These are phyloP conservation scores for Spodoptera litura DNA, from an alignment of 1,140 invertebrate genomes.

Conservation along the genomic window DNA sequence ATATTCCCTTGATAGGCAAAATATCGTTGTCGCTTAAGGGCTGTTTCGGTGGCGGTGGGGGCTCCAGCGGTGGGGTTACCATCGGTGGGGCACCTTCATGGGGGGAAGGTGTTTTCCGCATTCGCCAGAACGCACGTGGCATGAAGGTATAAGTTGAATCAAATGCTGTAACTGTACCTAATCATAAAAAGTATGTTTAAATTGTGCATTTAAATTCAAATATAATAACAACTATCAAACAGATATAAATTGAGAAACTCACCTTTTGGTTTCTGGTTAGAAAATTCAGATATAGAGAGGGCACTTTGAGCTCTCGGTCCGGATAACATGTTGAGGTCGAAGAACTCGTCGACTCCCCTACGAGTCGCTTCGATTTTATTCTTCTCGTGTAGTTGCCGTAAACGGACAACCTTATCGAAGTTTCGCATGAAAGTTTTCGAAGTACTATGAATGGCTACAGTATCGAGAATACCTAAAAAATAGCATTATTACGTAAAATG, in stretches of 20 bases:
- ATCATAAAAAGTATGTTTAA: constrained; percentile 33
- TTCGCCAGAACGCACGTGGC: constrained; percentile 68
- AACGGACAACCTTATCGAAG: constrained; percentile 75
- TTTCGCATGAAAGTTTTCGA: constrained; percentile 74
- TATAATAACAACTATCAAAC: not conserved
- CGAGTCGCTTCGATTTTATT: constrained; percentile 68
- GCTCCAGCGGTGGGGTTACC: constrained; percentile 63
- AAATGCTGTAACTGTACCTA: constrained; percentile 68
- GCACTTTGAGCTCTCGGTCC: constrained; percentile 71
- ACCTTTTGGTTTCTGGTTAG: constrained; percentile 68
- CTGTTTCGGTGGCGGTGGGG: constrained; percentile 60
- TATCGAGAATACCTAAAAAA: constrained; percentile 71
- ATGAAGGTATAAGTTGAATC: constrained; percentile 75
- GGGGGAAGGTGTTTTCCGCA: constrained; percentile 52
- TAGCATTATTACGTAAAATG: not conserved
- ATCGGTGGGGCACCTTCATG: constrained; percentile 39
- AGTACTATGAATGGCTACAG: constrained; percentile 67
- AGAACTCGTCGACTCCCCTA: constrained; percentile 74
- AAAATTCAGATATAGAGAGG: constrained; percentile 64
- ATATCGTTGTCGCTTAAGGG: constrained; percentile 42
- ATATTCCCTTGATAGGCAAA: constrained; percentile 72
- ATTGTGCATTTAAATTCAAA: not conserved
- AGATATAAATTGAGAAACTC: not conserved
- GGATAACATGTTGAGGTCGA: constrained; percentile 75
- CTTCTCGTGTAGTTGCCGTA: constrained; percentile 74